phyloP scores from a whole-genome alignment of 1,140 invertebrate genomes.

The Bombus ignitus region DNA sequence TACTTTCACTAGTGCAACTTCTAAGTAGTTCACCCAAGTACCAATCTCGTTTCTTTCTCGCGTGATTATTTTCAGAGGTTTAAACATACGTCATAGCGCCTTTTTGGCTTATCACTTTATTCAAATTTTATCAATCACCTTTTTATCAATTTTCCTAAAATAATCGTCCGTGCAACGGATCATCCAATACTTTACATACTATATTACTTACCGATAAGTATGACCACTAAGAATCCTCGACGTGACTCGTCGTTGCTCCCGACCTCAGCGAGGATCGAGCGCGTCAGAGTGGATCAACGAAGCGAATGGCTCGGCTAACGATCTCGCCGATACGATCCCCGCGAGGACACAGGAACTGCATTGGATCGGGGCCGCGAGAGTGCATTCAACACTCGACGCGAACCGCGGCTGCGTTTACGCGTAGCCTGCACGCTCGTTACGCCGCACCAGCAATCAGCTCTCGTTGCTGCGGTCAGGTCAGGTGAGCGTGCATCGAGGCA shows the following conservation, averaged over 20 bases:
- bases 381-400: constrained; percentile 14
- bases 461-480: constrained; percentile 31
- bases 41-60: no score
- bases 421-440: constrained; percentile 31
- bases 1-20: no score
- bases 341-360: constrained; percentile 37
- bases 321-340: constrained; percentile 14
- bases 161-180: no score
- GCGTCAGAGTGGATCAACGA: constrained; percentile 13
- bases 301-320: constrained; percentile 25
- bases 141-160: no score
- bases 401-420: constrained; percentile 41
- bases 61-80: no score
- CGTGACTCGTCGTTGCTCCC: not conserved
- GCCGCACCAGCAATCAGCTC: constrained; percentile 22
- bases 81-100: no score
- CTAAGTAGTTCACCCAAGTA: no score
- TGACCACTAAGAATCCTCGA: not conserved
- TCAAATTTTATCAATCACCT: no score
- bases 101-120: no score
- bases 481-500: not conserved
- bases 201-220: not conserved
- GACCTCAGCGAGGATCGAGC: not conserved
- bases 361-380: constrained; percentile 15
- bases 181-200: no score